Conservation (phyloP, 1,140 invertebrate species). For the Heterodera carotae region DNA sequence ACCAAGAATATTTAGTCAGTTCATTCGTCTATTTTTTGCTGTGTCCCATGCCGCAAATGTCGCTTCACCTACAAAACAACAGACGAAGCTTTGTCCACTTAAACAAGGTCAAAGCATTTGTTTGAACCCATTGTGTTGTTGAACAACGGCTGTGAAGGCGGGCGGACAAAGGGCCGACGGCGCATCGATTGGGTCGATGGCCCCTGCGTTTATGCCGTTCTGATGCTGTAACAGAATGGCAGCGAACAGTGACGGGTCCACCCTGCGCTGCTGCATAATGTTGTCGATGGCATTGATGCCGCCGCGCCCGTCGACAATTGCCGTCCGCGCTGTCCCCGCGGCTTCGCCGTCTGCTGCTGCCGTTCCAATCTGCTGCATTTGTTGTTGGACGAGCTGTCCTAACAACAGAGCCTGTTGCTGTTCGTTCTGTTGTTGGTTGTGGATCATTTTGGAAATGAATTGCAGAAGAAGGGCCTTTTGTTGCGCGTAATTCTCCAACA, state of each 20-base stretch:
- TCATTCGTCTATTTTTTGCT: no score
- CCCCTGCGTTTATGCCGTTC: neutral
- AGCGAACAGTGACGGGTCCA: neutral
- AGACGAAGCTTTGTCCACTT: neutral
- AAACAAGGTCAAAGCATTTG: neutral
- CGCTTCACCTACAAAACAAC: no score
- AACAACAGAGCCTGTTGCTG: conserved; percentile 11
- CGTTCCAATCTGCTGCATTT: conserved; percentile 4
- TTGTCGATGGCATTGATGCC: neutral
- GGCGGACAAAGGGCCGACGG: neutral
- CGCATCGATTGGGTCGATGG: neutral
- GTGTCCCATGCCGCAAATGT: no score
- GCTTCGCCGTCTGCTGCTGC: neutral
- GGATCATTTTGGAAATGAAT: conserved; percentile 23
- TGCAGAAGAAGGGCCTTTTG: conserved; percentile 14
- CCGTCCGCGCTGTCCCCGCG: neutral
- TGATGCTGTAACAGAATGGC: neutral
- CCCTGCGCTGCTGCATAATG: no score
- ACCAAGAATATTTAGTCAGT: no score
- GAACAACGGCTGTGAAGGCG: conserved; percentile 10
- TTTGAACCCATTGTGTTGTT: neutral
- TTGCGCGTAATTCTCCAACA: neutral
- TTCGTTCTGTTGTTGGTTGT: conserved; percentile 20
- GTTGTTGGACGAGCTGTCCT: conserved; percentile 6
- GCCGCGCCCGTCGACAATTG: neutral